Conservation (phyloP, 2,888 invertebrate genomes). For the Agrilus mali region DNA sequence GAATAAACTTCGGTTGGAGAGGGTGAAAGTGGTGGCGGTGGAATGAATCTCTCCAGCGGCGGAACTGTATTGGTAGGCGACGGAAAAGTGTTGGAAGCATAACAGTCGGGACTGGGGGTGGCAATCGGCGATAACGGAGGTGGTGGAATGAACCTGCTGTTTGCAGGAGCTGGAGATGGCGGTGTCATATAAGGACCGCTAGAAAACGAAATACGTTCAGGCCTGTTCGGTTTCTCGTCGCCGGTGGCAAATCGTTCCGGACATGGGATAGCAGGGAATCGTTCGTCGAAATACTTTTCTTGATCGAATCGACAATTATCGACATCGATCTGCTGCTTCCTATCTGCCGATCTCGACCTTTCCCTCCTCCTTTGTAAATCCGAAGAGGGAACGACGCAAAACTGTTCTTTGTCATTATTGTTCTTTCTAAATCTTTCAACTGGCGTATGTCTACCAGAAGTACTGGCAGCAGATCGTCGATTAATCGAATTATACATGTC, state of each 20-base stretch:
- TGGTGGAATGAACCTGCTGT: conserved; percentile 44
- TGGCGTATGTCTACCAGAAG: conserved; percentile 25
- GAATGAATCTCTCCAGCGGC: conserved; percentile 43
- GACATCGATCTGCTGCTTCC: conserved; percentile 22
- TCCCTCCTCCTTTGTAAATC: conserved; percentile 26
- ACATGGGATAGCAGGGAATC: conserved; percentile 30
- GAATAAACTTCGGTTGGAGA: conserved; percentile 29
- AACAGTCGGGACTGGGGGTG: conserved; percentile 43
- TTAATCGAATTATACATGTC: conserved; percentile 9
- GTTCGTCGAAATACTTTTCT: conserved; percentile 17
- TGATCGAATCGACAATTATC: conserved; percentile 22
- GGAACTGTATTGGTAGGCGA: conserved; percentile 37
- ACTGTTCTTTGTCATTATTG: conserved; percentile 29
- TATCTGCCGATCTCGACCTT: conserved; percentile 26
- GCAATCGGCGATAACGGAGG: conserved; percentile 51
- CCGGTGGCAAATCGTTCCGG: conserved; percentile 29
- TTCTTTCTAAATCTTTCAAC: conserved; percentile 23
- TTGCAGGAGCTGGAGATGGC: conserved; percentile 43
- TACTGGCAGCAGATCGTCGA: conserved; percentile 17
- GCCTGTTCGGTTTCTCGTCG: conserved; percentile 20
- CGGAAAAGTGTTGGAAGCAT: conserved; percentile 38
- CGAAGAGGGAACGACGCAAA: conserved; percentile 29
- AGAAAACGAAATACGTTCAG: conserved; percentile 21
- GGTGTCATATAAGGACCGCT: conserved; percentile 39
- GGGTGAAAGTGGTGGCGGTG: conserved; percentile 32